Evolutionary conservation across 2,113 vertebrate species (phyloP).

Genomic region (Grus americana): DNA sequence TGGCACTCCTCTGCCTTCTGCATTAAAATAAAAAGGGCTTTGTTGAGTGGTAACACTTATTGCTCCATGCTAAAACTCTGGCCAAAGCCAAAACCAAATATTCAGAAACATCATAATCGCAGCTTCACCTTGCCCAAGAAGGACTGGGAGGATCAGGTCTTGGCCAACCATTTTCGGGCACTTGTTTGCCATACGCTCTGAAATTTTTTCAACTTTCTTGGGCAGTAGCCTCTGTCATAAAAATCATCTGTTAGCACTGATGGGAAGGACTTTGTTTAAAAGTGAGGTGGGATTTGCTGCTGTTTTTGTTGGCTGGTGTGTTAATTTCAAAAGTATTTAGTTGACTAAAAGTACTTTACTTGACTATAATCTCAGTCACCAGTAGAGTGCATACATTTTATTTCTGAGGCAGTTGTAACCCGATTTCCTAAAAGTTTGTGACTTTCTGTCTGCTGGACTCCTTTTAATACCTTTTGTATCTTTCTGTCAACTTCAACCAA

Average conservation of each 20-base stretch:
- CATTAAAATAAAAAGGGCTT: not conserved
- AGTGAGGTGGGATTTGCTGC: not conserved
- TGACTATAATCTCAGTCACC: not conserved
- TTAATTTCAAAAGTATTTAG: not conserved
- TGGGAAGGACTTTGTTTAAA: not conserved
- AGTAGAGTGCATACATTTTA: not conserved
- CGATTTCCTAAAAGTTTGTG: not conserved
- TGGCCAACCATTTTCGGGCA: not conserved
- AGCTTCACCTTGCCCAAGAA: not conserved
- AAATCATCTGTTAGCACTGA: not conserved
- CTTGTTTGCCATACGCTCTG: not conserved
- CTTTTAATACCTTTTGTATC: not conserved
- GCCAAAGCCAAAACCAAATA: not conserved
- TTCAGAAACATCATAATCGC: not conserved
- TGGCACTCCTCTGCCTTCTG: not conserved
- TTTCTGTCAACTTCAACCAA: not conserved
- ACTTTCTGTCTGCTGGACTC: not conserved
- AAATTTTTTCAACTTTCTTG: not conserved
- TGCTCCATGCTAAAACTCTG: not conserved
- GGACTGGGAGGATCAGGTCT: not conserved
- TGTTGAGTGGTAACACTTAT: not conserved
- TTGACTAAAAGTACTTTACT: not conserved
- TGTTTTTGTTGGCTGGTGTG: not conserved
- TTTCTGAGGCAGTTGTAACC: not conserved
- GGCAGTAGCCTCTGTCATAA: not conserved